Evolutionary conservation across 1,140 invertebrate species (phyloP).

Genomic region (Mercenaria mercenaria): DNA sequence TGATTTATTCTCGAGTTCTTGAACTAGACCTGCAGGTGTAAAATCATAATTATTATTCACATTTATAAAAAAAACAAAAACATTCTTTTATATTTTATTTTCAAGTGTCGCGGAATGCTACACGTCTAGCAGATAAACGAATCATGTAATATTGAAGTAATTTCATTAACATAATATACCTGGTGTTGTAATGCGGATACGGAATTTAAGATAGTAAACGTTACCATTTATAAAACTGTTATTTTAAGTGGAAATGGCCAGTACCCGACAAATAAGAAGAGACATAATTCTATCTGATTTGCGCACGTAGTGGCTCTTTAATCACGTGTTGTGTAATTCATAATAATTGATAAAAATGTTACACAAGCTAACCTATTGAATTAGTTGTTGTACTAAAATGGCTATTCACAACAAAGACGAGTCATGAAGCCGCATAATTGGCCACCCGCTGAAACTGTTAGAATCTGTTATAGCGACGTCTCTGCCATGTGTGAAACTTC

Average conservation of each 20-base stretch:
- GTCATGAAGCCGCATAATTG: constrained; percentile 10
- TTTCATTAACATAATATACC: no score
- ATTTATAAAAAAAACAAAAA: no score
- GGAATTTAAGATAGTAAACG: no score
- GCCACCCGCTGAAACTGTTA: constrained; percentile 11
- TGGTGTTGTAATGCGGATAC: no score
- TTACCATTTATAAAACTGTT: not conserved
- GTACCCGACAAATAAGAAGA: not conserved
- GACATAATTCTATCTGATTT: constrained; percentile 14
- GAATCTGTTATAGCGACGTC: not conserved
- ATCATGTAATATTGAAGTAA: no score
- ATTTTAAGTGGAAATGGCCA: not conserved
- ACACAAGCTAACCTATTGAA: not conserved
- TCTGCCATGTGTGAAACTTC: not conserved
- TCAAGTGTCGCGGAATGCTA: no score
- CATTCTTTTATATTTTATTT: no score
- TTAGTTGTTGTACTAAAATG: not conserved
- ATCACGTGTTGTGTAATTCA: not conserved
- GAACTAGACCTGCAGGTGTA: no score
- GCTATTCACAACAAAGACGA: not conserved
- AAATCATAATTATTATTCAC: no score
- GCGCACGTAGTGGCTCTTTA: not conserved
- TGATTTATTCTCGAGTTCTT: no score
- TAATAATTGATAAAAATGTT: not conserved
- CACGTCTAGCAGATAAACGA: no score